A percentile compares a stretch with the other conserved stretches of the same genome.
Conservation (phyloP, 2,797 vertebrate species). For the Vultur gryphus region DNA sequence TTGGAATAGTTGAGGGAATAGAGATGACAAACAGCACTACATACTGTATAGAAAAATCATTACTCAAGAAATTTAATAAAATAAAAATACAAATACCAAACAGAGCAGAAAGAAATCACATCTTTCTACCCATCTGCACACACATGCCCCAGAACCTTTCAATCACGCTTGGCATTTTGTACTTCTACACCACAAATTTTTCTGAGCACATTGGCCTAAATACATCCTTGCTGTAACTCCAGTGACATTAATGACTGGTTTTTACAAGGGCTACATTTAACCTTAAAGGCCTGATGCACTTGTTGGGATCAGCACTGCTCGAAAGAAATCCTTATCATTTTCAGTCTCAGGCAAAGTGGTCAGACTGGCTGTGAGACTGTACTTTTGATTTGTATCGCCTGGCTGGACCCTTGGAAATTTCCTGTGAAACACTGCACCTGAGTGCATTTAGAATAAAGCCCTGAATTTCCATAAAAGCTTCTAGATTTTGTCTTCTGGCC, state of each 20-base stretch:
- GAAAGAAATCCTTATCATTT: not conserved
- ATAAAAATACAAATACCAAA: not conserved
- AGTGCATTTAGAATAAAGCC: not conserved
- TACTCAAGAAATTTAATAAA: not conserved
- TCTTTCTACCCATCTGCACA: conserved; percentile 54
- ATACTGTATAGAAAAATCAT: not conserved
- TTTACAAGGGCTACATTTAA: not conserved
- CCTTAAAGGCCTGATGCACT: not conserved
- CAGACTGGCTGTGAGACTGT: not conserved
- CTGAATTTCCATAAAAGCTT: not conserved
- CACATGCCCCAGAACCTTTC: conserved; percentile 40
- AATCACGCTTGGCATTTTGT: not conserved
- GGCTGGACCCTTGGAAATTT: not conserved
- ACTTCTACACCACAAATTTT: conserved; percentile 7
- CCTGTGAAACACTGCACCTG: not conserved
- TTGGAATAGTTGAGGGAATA: not conserved
- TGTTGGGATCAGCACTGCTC: not conserved
- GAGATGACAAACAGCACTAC: not conserved
- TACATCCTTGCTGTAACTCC: not conserved
- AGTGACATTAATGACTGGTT: conserved; percentile 3
- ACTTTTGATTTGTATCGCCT: not conserved
- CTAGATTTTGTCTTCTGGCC: not conserved
- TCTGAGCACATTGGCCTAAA: not conserved
- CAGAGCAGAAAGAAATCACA: conserved; percentile 62
- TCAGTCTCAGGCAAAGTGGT: not conserved